Percentiles rank a stretch among this genome's conserved stretches.
Evolutionary conservation across 2,888 invertebrate genomes (phyloP).

Genomic region (Timema cristinae): DNA sequence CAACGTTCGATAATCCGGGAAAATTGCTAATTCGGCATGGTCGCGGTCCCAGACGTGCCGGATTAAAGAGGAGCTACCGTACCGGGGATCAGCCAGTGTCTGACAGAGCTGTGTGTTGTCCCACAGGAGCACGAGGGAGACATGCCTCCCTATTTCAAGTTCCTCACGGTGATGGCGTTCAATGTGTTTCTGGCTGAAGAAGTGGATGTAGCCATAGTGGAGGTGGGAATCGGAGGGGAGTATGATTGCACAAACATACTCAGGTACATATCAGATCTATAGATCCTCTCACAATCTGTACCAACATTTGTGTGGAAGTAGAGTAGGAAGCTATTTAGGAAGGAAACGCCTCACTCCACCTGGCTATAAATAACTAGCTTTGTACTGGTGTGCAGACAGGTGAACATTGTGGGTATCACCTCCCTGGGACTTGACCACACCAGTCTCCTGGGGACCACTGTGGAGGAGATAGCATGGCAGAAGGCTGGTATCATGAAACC

Average conservation of each 20-base stretch:
- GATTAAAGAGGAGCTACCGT: no score
- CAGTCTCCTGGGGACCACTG: constrained; percentile 70
- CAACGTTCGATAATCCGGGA: no score
- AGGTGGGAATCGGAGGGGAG: constrained; percentile 96
- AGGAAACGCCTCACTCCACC: no score
- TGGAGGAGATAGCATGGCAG: constrained; percentile 87
- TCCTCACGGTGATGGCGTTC: constrained; percentile 87
- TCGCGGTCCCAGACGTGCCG: no score
- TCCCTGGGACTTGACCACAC: constrained; percentile 91
- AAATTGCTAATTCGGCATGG: no score
- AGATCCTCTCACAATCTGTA: no score
- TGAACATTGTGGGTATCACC: constrained; percentile 73
- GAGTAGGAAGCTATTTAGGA: no score
- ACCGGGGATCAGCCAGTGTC: no score
- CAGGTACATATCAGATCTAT: no score
- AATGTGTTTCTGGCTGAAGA: constrained; percentile 80
- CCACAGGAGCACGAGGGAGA: constrained; percentile 56
- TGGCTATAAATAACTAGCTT: no score
- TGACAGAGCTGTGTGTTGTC: no score
- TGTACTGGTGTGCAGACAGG: constrained; percentile 21
- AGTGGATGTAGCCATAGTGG: constrained; percentile 89
- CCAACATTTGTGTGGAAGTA: no score
- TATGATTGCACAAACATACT: constrained; percentile 93
- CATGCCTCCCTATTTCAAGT: constrained; percentile 93
- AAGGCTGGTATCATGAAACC: constrained; percentile 95